Conservation (phyloP, 2,113 vertebrate genomes). For the Gallinago jamesoni region DNA sequence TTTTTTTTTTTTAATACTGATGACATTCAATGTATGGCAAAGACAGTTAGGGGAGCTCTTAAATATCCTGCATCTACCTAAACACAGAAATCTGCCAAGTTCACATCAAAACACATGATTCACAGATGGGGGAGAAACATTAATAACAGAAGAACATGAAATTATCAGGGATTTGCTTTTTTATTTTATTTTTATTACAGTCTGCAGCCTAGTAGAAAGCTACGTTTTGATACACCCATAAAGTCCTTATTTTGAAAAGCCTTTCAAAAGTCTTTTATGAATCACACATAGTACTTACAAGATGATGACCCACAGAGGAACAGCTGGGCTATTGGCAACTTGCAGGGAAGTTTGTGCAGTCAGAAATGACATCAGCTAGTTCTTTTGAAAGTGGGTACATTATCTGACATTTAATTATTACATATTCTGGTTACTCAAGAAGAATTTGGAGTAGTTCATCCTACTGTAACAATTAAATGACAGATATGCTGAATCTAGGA, state of each 20-base stretch:
- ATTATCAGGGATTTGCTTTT: not conserved
- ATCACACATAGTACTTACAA: not conserved
- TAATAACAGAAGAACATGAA: not conserved
- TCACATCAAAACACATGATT: not conserved
- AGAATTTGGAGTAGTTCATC: slow-evolving; percentile 1
- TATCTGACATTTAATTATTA: slow-evolving; percentile 38
- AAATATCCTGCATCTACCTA: not conserved
- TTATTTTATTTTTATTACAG: not conserved
- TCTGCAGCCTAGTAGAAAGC: not conserved
- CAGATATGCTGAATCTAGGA: not conserved
- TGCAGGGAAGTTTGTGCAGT: not conserved
- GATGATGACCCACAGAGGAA: slow-evolving; percentile 20
- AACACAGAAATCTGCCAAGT: not conserved
- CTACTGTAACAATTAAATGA: slow-evolving; percentile 2
- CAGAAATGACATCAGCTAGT: slow-evolving; percentile 29
- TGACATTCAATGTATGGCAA: not conserved
- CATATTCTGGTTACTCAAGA: slow-evolving; percentile 34
- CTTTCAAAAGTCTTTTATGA: slow-evolving; percentile 25
- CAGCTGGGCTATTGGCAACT: not conserved
- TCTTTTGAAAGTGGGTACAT: slow-evolving; percentile 15
- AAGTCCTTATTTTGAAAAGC: not conserved
- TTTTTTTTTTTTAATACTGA: not conserved
- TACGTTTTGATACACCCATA: not conserved
- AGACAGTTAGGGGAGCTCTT: not conserved
- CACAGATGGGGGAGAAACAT: not conserved